Conservation (phyloP, 2,888 invertebrate species). For the Hoplodrina blanda region DNA sequence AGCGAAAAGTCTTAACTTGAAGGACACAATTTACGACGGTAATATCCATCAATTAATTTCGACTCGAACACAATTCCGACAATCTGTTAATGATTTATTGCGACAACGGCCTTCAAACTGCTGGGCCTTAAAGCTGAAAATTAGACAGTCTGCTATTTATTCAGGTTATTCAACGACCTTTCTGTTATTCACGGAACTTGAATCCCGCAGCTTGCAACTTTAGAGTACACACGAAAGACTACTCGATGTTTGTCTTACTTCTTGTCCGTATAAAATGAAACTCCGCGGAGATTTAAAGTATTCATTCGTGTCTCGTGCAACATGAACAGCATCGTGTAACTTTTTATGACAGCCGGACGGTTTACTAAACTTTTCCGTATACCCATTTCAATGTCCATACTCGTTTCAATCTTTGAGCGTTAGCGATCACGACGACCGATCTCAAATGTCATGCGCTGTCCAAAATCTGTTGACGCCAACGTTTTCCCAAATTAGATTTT, state of each 20-base stretch:
- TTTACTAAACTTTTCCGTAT: constrained; percentile 56
- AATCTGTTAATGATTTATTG: constrained; percentile 61
- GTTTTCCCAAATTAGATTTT: constrained; percentile 78
- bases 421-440: constrained; percentile 64
- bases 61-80: constrained; percentile 44
- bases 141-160: constrained; percentile 29
- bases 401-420: constrained; percentile 61
- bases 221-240: constrained; percentile 22
- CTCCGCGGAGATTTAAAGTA: constrained; percentile 58
- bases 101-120: constrained; percentile 36
- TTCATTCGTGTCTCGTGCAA: constrained; percentile 59
- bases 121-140: constrained; percentile 7
- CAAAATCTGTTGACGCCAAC: constrained; percentile 76
- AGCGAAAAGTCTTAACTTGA: constrained; percentile 35
- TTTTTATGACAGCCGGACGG: constrained; percentile 65
- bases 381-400: constrained; percentile 69
- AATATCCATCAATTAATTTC: constrained; percentile 60
- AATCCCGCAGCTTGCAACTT: constrained; percentile 32
- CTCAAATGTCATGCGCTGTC: constrained; percentile 74
- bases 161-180: constrained; percentile 17
- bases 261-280: constrained; percentile 38
- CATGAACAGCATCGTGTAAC: constrained; percentile 54
- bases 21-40: constrained; percentile 47
- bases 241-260: constrained; percentile 53
- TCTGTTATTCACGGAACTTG: constrained; percentile 37